These are phyloP conservation scores for Thunnus albacares DNA, from an alignment of 2,797 vertebrate species.

Conservation along the genomic window DNA sequence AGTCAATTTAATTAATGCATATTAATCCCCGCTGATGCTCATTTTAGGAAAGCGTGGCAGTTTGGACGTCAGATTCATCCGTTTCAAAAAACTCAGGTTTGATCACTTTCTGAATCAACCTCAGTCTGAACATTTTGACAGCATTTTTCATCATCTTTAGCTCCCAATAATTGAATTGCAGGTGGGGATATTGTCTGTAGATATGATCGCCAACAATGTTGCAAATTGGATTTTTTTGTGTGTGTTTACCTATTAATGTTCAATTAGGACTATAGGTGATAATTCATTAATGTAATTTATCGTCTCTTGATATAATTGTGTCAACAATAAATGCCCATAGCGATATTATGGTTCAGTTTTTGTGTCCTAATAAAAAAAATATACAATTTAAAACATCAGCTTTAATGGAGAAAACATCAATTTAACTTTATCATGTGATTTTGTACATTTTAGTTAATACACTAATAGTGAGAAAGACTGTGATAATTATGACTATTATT, in stretches of 20 bases:
- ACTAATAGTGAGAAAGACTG: background rate
- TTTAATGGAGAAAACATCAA: background rate
- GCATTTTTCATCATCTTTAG: slow-evolving; percentile 58
- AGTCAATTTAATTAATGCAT: slow-evolving; percentile 98
- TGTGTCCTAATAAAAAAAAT: background rate
- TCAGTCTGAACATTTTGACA: slow-evolving; percentile 46
- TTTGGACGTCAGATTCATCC: slow-evolving; percentile 71
- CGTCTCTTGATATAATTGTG: background rate
- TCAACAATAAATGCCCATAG: background rate
- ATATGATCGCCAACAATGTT: slow-evolving; percentile 33
- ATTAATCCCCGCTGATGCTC: slow-evolving; percentile 96
- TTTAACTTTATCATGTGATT: background rate
- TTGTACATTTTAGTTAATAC: background rate
- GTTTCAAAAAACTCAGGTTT: slow-evolving; percentile 70
- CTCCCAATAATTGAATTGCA: slow-evolving; percentile 62
- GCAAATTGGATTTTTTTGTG: background rate
- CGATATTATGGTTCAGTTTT: background rate
- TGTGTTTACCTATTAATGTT: slow-evolving; percentile 23
- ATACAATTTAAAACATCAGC: background rate
- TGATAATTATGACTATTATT: slow-evolving; percentile 2
- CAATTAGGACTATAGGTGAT: background rate
- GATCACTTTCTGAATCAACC: slow-evolving; percentile 62
- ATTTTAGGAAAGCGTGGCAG: slow-evolving; percentile 87
- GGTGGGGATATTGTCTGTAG: slow-evolving; percentile 43
- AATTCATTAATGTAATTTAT: background rate